These are phyloP conservation scores for Crocodylus rhombifer DNA, from an alignment of 2,797 vertebrate species.

Conservation along the genomic window DNA sequence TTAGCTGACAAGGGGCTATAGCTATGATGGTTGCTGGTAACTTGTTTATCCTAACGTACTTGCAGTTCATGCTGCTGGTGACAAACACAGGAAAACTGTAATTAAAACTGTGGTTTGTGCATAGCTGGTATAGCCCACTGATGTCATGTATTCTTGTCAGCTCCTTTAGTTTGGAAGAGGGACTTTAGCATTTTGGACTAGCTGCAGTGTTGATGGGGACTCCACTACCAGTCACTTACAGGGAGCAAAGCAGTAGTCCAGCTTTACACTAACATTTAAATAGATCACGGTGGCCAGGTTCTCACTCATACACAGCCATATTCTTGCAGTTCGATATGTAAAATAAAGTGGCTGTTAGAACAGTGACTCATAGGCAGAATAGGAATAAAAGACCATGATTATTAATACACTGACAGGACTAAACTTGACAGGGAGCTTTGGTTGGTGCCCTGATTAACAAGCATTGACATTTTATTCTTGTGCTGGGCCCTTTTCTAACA, in stretches of 20 bases:
- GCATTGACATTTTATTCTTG: neutral
- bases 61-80: neutral
- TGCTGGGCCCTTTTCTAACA: neutral
- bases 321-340: fast-evolving
- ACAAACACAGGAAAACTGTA: neutral
- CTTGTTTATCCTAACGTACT: neutral
- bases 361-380: neutral
- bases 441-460: neutral
- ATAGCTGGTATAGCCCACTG: neutral
- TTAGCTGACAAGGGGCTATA: neutral
- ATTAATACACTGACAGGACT: neutral
- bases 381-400: neutral
- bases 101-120: neutral
- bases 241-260: neutral
- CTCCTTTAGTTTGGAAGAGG: neutral
- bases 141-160: neutral
- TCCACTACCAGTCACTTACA: neutral
- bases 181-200: fast-evolving
- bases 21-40: fast-evolving
- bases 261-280: fast-evolving
- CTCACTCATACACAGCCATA: fast-evolving
- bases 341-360: neutral
- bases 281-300: fast-evolving
- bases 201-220: neutral
- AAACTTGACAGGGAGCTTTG: neutral